phyloP scores from a whole-genome alignment of 2,888 invertebrate species.

The Pachliopta kotzebuea region DNA sequence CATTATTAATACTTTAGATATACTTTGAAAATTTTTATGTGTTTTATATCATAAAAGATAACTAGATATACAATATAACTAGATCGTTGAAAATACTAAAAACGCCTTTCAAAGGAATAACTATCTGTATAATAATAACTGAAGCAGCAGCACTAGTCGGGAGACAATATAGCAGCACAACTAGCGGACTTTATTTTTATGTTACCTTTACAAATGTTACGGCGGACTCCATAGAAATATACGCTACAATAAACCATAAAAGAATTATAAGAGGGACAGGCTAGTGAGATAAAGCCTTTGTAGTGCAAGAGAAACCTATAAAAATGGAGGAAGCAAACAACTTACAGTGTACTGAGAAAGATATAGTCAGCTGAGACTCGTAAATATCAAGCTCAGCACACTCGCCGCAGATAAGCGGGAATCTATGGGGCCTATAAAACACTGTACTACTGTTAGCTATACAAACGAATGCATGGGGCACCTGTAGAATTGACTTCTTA shows the following conservation, averaged over 20 bases:
- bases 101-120: too few relatives aligned
- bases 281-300: not conserved
- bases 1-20: too few relatives aligned
- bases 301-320: slow-evolving; percentile 24
- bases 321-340: slow-evolving; percentile 27
- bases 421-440: slow-evolving; percentile 65
- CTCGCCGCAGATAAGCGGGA: slow-evolving; percentile 66
- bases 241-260: slow-evolving; percentile 5
- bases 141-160: too few relatives aligned
- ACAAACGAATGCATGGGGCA: slow-evolving; percentile 17
- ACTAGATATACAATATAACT: too few relatives aligned
- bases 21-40: too few relatives aligned
- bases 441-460: slow-evolving; percentile 15
- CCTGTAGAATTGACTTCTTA: slow-evolving; percentile 10
- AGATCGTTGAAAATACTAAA: too few relatives aligned
- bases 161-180: too few relatives aligned
- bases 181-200: not conserved
- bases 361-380: slow-evolving; percentile 58
- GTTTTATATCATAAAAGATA: too few relatives aligned
- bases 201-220: not conserved
- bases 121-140: too few relatives aligned
- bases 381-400: slow-evolving; percentile 60
- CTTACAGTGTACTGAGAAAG: slow-evolving; percentile 21
- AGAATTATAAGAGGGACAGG: not conserved
- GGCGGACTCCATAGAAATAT: slow-evolving; percentile 2